Percentiles rank a stretch among this genome's conserved stretches.
These are phyloP conservation scores for Drosophila ercepeae DNA, from an alignment of 1,140 invertebrate species.

Conservation along the genomic window DNA sequence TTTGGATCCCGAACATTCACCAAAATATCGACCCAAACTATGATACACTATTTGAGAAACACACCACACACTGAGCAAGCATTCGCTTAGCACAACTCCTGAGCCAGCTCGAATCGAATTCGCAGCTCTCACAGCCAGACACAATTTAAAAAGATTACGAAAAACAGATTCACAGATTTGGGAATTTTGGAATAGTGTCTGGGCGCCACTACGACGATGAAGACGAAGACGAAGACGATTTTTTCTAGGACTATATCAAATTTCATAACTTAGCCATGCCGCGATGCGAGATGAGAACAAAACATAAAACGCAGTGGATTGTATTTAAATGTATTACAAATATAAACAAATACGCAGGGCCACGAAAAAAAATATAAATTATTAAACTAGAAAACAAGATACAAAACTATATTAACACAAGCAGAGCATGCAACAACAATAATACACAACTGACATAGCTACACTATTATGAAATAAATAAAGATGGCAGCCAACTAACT, in stretches of 20 bases:
- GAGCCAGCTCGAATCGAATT: constrained; percentile 63
- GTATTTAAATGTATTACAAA: constrained; percentile 76
- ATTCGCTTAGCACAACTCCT: constrained; percentile 60
- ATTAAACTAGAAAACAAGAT: constrained; percentile 32
- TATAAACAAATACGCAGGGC: constrained; percentile 54
- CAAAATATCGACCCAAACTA: constrained; percentile 1
- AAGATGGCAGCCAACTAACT: constrained; percentile 61
- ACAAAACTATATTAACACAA: constrained; percentile 37
- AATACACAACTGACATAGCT: constrained; percentile 76
- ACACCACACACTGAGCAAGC: constrained; percentile 42
- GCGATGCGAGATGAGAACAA: constrained; percentile 41
- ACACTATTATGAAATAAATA: constrained; percentile 79
- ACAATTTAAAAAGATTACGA: constrained; percentile 32
- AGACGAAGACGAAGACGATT: constrained; percentile 53
- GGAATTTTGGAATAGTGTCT: constrained; percentile 58
- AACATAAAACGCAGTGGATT: constrained; percentile 44
- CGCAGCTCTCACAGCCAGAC: constrained; percentile 42
- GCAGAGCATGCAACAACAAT: constrained; percentile 59
- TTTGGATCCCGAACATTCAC: not conserved
- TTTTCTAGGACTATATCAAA: constrained; percentile 50
- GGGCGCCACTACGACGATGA: constrained; percentile 30
- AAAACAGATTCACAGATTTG: constrained; percentile 39
- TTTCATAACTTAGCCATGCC: constrained; percentile 39
- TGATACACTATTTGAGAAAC: constrained; percentile 7
- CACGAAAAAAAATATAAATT: constrained; percentile 37